Evolutionary conservation across 2,797 vertebrate species (phyloP).

Genomic region (Spinibarbus caldwelli): DNA sequence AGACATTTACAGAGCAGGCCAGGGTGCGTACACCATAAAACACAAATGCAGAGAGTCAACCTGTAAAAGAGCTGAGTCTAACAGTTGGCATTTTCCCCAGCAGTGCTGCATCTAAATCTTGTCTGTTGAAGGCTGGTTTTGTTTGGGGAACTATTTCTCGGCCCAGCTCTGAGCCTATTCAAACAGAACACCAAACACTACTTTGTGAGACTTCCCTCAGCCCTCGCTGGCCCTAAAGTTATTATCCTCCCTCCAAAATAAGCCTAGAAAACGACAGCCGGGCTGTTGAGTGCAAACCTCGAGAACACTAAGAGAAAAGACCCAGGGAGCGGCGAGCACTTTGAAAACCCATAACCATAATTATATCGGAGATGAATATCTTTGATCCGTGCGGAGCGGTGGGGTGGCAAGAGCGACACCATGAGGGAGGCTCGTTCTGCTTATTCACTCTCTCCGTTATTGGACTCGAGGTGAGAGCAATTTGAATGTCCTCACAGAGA

Average conservation of each 20-base stretch:
- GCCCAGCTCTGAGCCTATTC: conserved; percentile 62
- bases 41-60: conserved; percentile 58
- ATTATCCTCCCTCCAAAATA: conserved; percentile 47
- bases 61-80: conserved; percentile 57
- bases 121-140: conserved; percentile 61
- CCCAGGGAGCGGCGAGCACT: conserved; percentile 13
- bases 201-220: conserved; percentile 54
- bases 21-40: conserved; percentile 57
- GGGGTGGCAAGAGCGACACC: background rate
- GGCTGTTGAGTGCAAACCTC: conserved; percentile 31
- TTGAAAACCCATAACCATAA: conserved; percentile 44
- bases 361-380: conserved; percentile 49
- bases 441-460: conserved; percentile 32
- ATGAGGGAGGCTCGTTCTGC: conserved; percentile 27
- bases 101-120: conserved; percentile 55
- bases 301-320: conserved; percentile 22
- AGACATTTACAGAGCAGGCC: conserved; percentile 60
- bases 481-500: conserved; percentile 65
- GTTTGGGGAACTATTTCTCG: conserved; percentile 66
- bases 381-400: conserved; percentile 40
- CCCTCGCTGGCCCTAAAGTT: conserved; percentile 32
- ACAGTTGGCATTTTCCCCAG: conserved; percentile 58
- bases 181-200: conserved; percentile 64
- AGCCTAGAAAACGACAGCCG: conserved; percentile 35
- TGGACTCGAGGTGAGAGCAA: conserved; percentile 57